Base-by-base conservation (phyloP, 2,113 vertebrate species). In the Ptilorrhoa leucosticta region DNA sequence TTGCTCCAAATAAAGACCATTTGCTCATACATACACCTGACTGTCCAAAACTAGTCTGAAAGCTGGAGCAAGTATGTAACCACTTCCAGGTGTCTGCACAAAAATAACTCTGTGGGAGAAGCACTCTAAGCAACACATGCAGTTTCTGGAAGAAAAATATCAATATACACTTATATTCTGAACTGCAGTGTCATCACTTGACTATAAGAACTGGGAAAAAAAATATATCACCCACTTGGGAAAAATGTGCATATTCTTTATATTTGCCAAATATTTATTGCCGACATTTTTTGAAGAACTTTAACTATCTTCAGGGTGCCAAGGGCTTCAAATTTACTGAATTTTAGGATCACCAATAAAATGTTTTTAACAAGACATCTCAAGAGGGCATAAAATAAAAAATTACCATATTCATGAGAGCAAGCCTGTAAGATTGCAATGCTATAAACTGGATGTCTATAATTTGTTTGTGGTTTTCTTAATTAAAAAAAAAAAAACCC, bases 1-100 rank as follows among this genome's bases (percentile, higher is more conserved):
- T 99, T 99, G 98, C 98, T 97, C 97, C 96, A 98, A 99, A 98
- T 98, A 98, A 98, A 99, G 98, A 99, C 98, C 97, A 97, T 98
- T 99, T 98, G 97, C 98, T 98, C 97, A 97, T 97, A 97, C 97
- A 96, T 86, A 98, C 98, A 99, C 99, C 98, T 99, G 98, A 98
- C 97, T 97, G 97, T 98, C 98, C 97, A 98, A 97, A 97, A 91
- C 86, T 94, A 98, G 97, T 90, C 95, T 98, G 98, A 97, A 98
- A 98, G 97, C 97, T 48, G 47, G 97, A 98, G 97, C 96, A 96
- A 97, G 97, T 94, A 86, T 95, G 95, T 90, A 98, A 97, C 97
- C 97, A 96, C 96, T 97, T 98, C 98, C 99, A 99, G 99, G 98
- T 99, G 99, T 97, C 97, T 54, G 95, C 94, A 98, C 98, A 98